phyloP scores from a whole-genome alignment of 2,888 invertebrate genomes.

The Oasisia sp. region DNA sequence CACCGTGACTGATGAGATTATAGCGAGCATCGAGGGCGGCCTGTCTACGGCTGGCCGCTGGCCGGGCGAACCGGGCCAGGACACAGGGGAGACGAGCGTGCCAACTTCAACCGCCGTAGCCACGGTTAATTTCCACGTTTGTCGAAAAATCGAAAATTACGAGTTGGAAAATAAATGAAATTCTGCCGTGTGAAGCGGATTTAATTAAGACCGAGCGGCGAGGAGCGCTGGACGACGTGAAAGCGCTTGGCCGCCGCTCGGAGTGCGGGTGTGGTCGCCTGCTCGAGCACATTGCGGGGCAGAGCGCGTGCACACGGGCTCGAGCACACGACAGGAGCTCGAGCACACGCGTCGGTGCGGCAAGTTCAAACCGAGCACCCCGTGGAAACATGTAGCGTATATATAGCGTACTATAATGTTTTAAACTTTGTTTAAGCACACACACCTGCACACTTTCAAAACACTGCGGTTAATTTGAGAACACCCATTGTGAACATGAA shows the following conservation, averaged over 20 bases:
- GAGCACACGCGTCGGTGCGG: too few species aligned
- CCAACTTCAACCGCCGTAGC: not conserved
- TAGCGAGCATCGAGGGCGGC: not conserved
- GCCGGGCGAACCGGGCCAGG: not conserved
- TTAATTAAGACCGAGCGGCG: not conserved
- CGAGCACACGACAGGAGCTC: not conserved
- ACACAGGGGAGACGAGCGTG: not conserved
- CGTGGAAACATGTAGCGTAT: too few species aligned
- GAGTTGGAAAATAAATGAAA: slow-evolving; percentile 12
- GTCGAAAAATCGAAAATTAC: slow-evolving; percentile 17
- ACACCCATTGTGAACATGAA: too few species aligned
- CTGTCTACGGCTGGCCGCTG: not conserved
- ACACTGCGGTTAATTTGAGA: too few species aligned
- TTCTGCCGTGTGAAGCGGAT: slow-evolving; percentile 7
- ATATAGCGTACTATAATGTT: too few species aligned
- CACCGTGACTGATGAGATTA: not conserved
- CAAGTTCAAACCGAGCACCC: too few species aligned
- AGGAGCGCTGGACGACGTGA: not conserved
- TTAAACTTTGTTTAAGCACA: too few species aligned
- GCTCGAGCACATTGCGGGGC: not conserved
- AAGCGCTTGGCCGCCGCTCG: not conserved
- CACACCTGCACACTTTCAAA: too few species aligned
- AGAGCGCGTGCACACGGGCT: not conserved
- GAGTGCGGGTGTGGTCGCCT: not conserved
- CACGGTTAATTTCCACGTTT: not conserved